A percentile compares a stretch with the other conserved stretches of the same genome.
These are phyloP conservation scores for Cotesia glomerata DNA, from an alignment of 1,140 invertebrate species.

Conservation along the genomic window DNA sequence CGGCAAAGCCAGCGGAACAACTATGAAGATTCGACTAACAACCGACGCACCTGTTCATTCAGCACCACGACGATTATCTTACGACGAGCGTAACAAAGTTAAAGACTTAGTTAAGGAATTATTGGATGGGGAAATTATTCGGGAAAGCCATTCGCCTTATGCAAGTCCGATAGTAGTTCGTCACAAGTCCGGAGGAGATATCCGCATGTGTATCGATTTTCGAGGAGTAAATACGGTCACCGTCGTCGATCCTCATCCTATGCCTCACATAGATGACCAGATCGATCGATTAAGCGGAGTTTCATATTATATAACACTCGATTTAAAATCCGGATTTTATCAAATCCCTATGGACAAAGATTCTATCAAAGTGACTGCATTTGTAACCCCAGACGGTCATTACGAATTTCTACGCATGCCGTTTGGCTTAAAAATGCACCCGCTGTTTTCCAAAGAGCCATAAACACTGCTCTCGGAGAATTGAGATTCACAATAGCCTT, in stretches of 20 bases:
- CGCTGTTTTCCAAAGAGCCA: slow-evolving; percentile 50
- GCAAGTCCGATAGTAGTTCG: too few species aligned
- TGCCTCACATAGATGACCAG: too few species aligned
- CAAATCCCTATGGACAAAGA: slow-evolving; percentile 18
- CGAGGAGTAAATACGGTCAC: too few species aligned
- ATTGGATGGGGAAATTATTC: too few species aligned
- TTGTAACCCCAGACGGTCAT: slow-evolving; percentile 38
- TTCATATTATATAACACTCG: slow-evolving; percentile 32
- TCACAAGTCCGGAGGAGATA: too few species aligned
- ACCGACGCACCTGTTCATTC: slow-evolving; percentile 42
- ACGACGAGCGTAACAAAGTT: too few species aligned
- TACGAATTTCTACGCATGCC: slow-evolving; percentile 54
- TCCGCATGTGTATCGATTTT: too few species aligned
- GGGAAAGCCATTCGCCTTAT: too few species aligned
- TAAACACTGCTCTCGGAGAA: slow-evolving; percentile 8
- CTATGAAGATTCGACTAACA: slow-evolving; percentile 41
- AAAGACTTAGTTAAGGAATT: too few species aligned
- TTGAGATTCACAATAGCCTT: slow-evolving; percentile 9
- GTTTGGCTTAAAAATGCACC: slow-evolving; percentile 61
- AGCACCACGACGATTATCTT: too few species aligned
- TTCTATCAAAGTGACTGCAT: slow-evolving; percentile 30
- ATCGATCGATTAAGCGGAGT: slow-evolving; percentile 35
- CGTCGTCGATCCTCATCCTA: too few species aligned
- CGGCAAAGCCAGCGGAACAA: slow-evolving; percentile 32
- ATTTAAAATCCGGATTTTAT: slow-evolving; percentile 33